phyloP scores from a whole-genome alignment of 92 coral and sea anemone genomes.

The Palythoa caribaeorum region DNA sequence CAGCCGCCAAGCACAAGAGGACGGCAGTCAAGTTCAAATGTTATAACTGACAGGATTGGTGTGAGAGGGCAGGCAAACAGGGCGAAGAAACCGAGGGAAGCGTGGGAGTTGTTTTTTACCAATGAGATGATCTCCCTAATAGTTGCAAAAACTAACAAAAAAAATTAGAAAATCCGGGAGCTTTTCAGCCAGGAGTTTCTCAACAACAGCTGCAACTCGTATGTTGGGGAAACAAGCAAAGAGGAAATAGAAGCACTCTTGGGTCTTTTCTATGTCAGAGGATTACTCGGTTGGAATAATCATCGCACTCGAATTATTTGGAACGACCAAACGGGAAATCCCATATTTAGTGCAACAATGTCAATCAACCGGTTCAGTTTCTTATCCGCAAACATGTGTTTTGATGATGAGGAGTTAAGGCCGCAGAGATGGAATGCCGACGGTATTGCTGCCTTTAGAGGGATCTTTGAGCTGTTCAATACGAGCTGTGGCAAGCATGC shows the following conservation, averaged over 20 bases:
- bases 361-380: background rate
- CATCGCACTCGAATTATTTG: background rate
- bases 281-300: background rate
- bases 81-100: background rate
- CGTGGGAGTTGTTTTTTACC: background rate
- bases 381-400: background rate
- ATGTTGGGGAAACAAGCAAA: too few species aligned
- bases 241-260: too few species aligned
- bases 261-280: background rate
- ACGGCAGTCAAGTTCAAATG: background rate
- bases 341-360: background rate
- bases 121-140: background rate
- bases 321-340: background rate
- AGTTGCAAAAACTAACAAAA: background rate
- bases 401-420: background rate
- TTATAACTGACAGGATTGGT: background rate
- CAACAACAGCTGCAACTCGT: too few species aligned
- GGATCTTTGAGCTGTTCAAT: slow-evolving; percentile 1
- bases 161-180: background rate
- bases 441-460: background rate
- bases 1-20: slow-evolving; percentile 7
- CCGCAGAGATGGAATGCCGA: background rate
- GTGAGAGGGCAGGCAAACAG: background rate
- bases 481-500: background rate
- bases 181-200: background rate